Percentiles rank a stretch among this genome's conserved stretches.
Evolutionary conservation across 1,140 invertebrate genomes (phyloP).

Genomic region (Drosophila ohnishii): DNA sequence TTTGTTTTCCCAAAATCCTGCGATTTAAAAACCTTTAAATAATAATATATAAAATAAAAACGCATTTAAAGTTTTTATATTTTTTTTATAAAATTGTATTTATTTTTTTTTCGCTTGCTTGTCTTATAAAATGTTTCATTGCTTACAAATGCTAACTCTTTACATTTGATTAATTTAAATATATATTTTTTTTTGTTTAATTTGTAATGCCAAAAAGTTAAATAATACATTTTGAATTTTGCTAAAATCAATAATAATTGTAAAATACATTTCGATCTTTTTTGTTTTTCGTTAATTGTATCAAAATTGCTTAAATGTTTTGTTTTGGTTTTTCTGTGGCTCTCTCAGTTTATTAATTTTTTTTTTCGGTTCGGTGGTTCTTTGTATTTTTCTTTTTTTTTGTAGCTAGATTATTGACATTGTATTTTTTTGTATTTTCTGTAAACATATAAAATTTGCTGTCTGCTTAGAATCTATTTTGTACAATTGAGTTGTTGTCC

Average conservation of each 20-base stretch:
- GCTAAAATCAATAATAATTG: slow-evolving; percentile 72
- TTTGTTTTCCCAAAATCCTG: neutral
- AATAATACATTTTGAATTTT: slow-evolving; percentile 65
- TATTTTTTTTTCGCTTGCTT: slow-evolving; percentile 32
- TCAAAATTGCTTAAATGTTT: slow-evolving; percentile 66
- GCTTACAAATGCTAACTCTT: slow-evolving; percentile 62
- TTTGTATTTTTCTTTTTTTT: slow-evolving; percentile 19
- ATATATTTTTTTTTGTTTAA: slow-evolving; percentile 21
- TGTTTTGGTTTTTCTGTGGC: slow-evolving; percentile 29
- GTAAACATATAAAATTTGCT: slow-evolving; percentile 66
- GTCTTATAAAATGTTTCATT: slow-evolving; percentile 70
- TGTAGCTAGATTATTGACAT: slow-evolving; percentile 54
- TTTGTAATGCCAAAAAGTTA: slow-evolving; percentile 50
- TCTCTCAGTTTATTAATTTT: slow-evolving; percentile 1
- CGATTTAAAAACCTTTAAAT: neutral
- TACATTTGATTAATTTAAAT: slow-evolving; percentile 59
- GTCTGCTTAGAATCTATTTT: slow-evolving; percentile 74
- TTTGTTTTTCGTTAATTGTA: slow-evolving; percentile 44
- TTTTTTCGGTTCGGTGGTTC: slow-evolving; percentile 63
- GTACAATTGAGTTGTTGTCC: slow-evolving; percentile 79
- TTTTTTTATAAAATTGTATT: slow-evolving; percentile 67
- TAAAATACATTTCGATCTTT: slow-evolving; percentile 57
- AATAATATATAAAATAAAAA: neutral
- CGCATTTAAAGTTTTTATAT: neutral
- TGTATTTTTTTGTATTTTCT: slow-evolving; percentile 29